Base-by-base conservation (phyloP, 2,113 vertebrate genomes). In the Dromaius novaehollandiae region DNA sequence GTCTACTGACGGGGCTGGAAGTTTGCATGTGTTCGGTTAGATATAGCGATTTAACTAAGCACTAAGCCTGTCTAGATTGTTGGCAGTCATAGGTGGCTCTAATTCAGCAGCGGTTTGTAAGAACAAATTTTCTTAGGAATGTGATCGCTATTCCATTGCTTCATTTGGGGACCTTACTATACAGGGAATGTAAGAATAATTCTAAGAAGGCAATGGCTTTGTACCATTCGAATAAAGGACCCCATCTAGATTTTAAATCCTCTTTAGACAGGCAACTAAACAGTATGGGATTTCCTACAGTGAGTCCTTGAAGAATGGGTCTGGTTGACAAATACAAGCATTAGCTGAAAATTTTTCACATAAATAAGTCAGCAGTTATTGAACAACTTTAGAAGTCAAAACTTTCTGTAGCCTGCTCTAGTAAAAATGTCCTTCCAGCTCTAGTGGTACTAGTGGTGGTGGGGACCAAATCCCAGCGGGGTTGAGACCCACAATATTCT, bases 61-160 rank as follows among this genome's bases (percentile, higher is more conserved):
- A 74, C 19, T 55, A 40, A 64, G 24, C 28, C 42, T 48, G 9
- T 76, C 48, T 87, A 50, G 11, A n/a, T 79, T 60, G 13, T 5
- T 79, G 60, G 34, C 42, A 88, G 38, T 36, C 20, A 12, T 3
- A 78, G 50, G 38, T 60, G 58, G 56, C 70, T 89, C 87, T 79
- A 68, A 89, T 86, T 73, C 38, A 79, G 48, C 40, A 69, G 32
- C 42, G 82, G 28, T 76, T 38, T 51, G 13, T 66, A 69, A 75
- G 51, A 90, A 82, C 5, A 71, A 42, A 56, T 64, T 82, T 86
- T 93, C 50, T 86, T 40, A n/a, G 42, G 85, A 94, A 75, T 50
- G 26, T 66, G 26, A 30, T 92, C 2, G 0, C 7, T 94, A 13
- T 75, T 88, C 65, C 25, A 34, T 44, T 74, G 40, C 46, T 91